Base-by-base conservation (phyloP, 2,113 vertebrate genomes). In the Spilogale gracilis region DNA sequence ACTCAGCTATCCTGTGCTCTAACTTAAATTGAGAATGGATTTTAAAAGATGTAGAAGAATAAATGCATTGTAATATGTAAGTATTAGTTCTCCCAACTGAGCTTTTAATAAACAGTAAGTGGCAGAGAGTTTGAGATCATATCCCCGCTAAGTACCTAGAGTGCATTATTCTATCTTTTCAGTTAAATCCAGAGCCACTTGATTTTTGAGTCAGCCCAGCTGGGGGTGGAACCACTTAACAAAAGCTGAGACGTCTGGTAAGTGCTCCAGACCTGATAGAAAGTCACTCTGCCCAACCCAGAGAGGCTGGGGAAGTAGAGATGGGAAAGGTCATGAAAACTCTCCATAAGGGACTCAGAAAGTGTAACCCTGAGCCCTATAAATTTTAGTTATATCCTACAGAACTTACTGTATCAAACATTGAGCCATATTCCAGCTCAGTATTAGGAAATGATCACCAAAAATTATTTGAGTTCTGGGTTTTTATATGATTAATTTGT, bases 121-220 rank as follows among this genome's bases (percentile, higher is more conserved):
- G 78, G 82, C 60, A 56, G 78, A 93, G 74, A 79, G 6, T 95
- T 69, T 91, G 92, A 95, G 73, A 86, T 89, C 95, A 91, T 65
- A 80, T 71, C 69, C 17, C 17, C 12, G 21, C 2, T 85, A 96
- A 93, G 65, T 60, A 85, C 52, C 56, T 89, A 16, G 17, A 93
- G 43, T 78, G 43, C 14, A 88, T 17, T 67, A 67, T 73, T 82
- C 45, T 76, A 16, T 25, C 54, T 16, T 74, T 94, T 73, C 54
- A 78, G 94, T 89, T 71, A 95, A 85, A 93, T 69, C 12, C 65
- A 91, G n/a, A 91, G 85, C 25, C 50, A 88, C 67, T 78, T 82
- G 52, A 54, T 90, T 95, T 94, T 25, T 63, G 60, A 95, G 27
- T 84, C 38, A 95, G n/a, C 63, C 69, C 71, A 93, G 58, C 43